phyloP scores from a whole-genome alignment of 2,797 vertebrate genomes.

The Salmo trutta region DNA sequence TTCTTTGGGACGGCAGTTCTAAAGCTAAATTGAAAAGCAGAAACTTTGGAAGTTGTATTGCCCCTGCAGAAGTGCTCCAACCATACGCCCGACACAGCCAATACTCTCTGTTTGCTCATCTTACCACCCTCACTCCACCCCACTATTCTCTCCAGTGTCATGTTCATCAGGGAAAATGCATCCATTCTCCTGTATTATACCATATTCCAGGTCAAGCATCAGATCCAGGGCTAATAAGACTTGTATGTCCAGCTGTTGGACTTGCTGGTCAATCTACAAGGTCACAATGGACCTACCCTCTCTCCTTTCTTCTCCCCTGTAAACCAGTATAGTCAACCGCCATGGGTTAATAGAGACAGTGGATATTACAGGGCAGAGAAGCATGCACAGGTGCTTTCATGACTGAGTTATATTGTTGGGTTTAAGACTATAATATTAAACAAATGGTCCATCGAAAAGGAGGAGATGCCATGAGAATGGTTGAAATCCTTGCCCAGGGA shows the following conservation, averaged over 20 bases:
- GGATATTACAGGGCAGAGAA: constrained; percentile 51
- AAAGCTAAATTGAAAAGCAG: constrained; percentile 57
- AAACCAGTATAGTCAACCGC: constrained; percentile 45
- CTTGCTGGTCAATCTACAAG: neutral
- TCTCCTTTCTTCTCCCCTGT: constrained; percentile 34
- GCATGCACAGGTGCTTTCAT: constrained; percentile 63
- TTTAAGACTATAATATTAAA: constrained; percentile 71
- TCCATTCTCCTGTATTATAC: neutral
- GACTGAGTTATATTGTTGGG: constrained; percentile 72
- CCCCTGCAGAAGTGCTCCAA: too few relatives aligned
- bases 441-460: constrained; percentile 65
- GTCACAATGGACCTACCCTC: neutral
- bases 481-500: constrained; percentile 44
- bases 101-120: neutral
- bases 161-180: too few relatives aligned
- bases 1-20: constrained; percentile 43
- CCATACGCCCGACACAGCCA: neutral
- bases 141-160: too few relatives aligned
- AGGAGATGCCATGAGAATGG: constrained; percentile 33
- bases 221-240: neutral
- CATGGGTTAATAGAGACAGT: constrained; percentile 55
- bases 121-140: neutral
- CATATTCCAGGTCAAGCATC: too few relatives aligned
- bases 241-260: neutral
- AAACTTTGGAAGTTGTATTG: constrained; percentile 41